A percentile compares a stretch with the other conserved stretches of the same genome.
phyloP scores from a whole-genome alignment of 2,113 vertebrate genomes.

The Thamnophis sirtalis region DNA sequence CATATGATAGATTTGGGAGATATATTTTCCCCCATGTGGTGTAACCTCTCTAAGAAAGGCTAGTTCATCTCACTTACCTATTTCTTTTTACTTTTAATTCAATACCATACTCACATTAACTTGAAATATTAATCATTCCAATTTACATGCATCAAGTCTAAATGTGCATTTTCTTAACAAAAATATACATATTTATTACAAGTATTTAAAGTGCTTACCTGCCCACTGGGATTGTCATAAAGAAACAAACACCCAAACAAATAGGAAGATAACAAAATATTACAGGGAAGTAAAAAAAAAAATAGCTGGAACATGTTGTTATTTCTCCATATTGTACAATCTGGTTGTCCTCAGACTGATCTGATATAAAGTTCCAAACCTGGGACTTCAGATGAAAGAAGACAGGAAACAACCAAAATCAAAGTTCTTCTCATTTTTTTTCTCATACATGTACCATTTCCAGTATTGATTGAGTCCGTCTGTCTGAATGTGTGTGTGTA shows the following conservation, averaged over 20 bases:
- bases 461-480: not conserved
- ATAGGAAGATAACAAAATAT: not conserved
- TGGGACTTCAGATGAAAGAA: not conserved
- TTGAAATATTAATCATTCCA: not conserved
- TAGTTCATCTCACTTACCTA: not conserved
- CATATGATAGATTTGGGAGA: not conserved
- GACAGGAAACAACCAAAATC: not conserved
- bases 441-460: not conserved
- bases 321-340: not conserved
- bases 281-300: not conserved
- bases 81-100: not conserved
- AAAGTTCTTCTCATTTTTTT: not conserved
- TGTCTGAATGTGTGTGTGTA: not conserved
- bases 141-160: not conserved
- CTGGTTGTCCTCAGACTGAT: not conserved
- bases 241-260: not conserved
- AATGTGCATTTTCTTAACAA: not conserved
- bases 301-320: not conserved
- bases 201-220: not conserved
- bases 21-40: not conserved
- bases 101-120: not conserved
- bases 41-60: not conserved
- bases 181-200: not conserved
- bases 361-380: not conserved
- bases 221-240: not conserved